These are phyloP conservation scores for Rhizoglyphus robini DNA, from an alignment of 1,140 invertebrate species.

Conservation along the genomic window DNA sequence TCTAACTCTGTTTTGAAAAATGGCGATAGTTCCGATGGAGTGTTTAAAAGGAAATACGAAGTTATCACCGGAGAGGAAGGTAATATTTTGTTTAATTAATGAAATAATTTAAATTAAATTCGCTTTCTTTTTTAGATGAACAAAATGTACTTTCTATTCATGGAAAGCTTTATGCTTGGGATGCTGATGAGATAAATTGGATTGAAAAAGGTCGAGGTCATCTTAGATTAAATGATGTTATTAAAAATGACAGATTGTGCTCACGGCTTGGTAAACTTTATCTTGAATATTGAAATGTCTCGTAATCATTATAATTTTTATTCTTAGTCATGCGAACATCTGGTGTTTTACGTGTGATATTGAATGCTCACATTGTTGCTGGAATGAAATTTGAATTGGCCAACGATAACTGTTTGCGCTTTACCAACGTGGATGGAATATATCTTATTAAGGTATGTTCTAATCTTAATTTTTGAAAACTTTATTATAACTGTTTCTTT, in stretches of 20 bases:
- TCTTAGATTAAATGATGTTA: constrained; percentile 67
- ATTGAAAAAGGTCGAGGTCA: constrained; percentile 75
- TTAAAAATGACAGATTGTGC: constrained; percentile 38
- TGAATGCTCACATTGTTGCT: constrained; percentile 86
- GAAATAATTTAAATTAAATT: constrained; percentile 7
- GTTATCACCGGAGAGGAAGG: constrained; percentile 25
- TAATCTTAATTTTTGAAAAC: neutral
- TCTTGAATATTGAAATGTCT: neutral
- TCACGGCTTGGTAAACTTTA: constrained; percentile 44
- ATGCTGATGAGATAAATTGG: constrained; percentile 55
- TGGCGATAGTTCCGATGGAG: neutral
- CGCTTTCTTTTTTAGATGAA: constrained; percentile 22
- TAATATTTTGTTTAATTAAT: neutral
- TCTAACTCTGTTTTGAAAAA: neutral
- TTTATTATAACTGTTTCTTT: neutral
- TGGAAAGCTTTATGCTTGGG: constrained; percentile 79
- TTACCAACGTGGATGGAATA: constrained; percentile 23
- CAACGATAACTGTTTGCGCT: constrained; percentile 20
- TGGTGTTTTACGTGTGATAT: constrained; percentile 69
- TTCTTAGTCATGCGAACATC: constrained; percentile 59
- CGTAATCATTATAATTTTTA: neutral
- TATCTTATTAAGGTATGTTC: constrained; percentile 21
- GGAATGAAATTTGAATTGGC: constrained; percentile 49
- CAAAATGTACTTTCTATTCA: constrained; percentile 47
- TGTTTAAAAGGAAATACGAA: constrained; percentile 23